Conservation (phyloP, 1,140 invertebrate species). For the Hydropsyche tenuis region DNA sequence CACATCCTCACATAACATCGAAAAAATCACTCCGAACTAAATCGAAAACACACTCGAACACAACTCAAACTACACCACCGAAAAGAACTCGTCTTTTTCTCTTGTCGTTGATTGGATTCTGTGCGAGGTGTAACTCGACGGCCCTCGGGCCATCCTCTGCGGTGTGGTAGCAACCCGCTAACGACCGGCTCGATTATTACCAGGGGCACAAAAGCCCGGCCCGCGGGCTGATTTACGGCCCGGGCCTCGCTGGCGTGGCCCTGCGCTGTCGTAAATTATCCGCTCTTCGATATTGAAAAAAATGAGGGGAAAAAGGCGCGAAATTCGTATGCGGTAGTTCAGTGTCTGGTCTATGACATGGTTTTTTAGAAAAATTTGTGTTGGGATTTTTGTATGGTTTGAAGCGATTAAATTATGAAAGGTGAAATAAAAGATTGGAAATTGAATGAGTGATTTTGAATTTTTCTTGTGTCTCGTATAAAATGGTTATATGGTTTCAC, state of each 20-base stretch:
- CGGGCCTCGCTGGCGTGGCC: neutral
- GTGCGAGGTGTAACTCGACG: conserved; percentile 13
- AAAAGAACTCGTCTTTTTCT: conserved; percentile 14
- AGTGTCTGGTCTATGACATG: no score
- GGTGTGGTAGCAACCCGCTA: conserved; percentile 13
- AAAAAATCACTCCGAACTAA: no score
- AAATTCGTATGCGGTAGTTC: neutral
- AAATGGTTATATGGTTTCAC: no score
- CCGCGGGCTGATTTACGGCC: conserved; percentile 35
- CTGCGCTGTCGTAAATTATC: conserved; percentile 13
- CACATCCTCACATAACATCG: no score
- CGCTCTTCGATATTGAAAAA: conserved; percentile 33
- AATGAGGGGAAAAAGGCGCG: neutral
- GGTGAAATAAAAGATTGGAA: no score
- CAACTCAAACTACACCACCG: no score
- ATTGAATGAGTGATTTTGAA: no score
- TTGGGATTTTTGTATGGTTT: no score
- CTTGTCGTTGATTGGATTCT: conserved; percentile 27
- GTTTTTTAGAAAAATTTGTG: no score
- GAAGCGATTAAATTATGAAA: no score
- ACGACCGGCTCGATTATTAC: conserved; percentile 36
- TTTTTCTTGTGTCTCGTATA: no score
- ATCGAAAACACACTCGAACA: no score
- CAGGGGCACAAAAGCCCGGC: conserved; percentile 16
- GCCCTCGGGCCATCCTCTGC: neutral